These are phyloP conservation scores for Gobiocypris rarus DNA, from an alignment of 2,113 vertebrate genomes.

Conservation along the genomic window DNA sequence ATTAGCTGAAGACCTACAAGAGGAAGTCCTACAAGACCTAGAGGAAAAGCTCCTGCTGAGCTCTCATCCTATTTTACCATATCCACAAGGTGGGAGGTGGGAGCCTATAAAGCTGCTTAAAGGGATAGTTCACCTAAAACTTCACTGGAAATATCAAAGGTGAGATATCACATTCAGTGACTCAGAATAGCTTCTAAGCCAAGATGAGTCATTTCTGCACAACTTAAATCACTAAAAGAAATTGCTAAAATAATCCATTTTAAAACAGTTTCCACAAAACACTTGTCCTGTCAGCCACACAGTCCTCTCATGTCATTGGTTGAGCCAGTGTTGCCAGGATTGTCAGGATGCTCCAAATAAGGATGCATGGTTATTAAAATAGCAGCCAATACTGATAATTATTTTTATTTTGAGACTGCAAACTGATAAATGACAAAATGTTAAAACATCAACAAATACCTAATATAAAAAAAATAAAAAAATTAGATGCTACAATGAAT, in stretches of 20 bases:
- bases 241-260: neutral
- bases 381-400: too few species aligned
- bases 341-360: too few species aligned
- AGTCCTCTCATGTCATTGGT: too few species aligned
- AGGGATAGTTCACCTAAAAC: neutral
- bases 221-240: neutral
- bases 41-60: constrained; percentile 6
- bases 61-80: neutral
- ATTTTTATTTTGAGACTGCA: too few species aligned
- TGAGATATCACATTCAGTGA: too few species aligned
- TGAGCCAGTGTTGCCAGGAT: too few species aligned
- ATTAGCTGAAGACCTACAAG: neutral
- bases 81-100: neutral
- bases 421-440: neutral
- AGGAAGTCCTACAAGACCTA: constrained; percentile 34
- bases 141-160: neutral
- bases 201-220: neutral
- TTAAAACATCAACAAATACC: neutral
- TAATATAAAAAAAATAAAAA: too few species aligned
- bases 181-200: too few species aligned
- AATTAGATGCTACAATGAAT: neutral
- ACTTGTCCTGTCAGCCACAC: neutral
- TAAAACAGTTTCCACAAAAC: neutral
- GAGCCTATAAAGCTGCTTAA: neutral
- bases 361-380: too few species aligned